Evolutionary conservation across 2,797 vertebrate genomes (phyloP).

Genomic region (Oreochromis grahami): DNA sequence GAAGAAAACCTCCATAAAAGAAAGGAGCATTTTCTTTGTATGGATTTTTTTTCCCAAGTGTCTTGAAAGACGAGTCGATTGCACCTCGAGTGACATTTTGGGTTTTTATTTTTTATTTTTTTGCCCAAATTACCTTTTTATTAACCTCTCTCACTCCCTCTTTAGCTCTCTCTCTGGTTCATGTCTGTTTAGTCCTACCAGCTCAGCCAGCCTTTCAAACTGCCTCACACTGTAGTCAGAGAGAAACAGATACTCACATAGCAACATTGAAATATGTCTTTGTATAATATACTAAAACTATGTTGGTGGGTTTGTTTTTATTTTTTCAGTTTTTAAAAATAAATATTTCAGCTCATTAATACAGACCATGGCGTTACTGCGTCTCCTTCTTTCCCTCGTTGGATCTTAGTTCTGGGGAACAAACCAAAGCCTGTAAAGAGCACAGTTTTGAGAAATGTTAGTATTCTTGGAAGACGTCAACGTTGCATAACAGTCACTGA

Average conservation of each 20-base stretch:
- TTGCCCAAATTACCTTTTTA: conserved; percentile 28
- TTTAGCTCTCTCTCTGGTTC: neutral
- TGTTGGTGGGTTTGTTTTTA: conserved; percentile 77
- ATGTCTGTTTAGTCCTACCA: conserved; percentile 68
- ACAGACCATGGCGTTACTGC: conserved; percentile 4
- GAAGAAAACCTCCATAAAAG: neutral
- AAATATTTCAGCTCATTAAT: conserved; percentile 78
- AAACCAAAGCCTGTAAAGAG: neutral
- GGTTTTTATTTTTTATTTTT: neutral
- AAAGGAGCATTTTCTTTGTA: neutral
- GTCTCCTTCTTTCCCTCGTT: neutral
- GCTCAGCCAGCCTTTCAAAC: conserved; percentile 81
- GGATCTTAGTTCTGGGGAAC: neutral
- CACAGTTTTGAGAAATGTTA: neutral
- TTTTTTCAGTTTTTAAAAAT: conserved; percentile 78
- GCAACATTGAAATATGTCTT: conserved; percentile 75
- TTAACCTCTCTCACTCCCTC: conserved; percentile 26
- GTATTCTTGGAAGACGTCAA: neutral
- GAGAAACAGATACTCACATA: conserved; percentile 72
- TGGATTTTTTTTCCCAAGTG: conserved; percentile 17
- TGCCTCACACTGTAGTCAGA: conserved; percentile 79
- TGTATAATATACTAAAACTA: conserved; percentile 80
- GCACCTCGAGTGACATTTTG: conserved; percentile 46
- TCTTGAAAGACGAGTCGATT: conserved; percentile 42
- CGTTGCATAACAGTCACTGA: neutral